Conservation (phyloP, 1,140 invertebrate species). For the Cyrtorhinus lividipennis region DNA sequence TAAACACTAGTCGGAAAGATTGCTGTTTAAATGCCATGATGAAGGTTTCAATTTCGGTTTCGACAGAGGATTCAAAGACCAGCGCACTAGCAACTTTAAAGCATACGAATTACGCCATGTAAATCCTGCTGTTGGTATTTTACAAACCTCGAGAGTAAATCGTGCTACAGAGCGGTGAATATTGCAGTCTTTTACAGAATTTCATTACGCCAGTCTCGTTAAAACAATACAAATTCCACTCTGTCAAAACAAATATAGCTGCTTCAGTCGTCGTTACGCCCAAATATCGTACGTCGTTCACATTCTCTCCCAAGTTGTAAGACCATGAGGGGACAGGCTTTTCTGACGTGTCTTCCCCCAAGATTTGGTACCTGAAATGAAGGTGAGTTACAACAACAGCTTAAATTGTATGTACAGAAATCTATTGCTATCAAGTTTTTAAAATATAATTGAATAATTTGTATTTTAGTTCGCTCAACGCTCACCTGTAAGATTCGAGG, state of each 20-base stretch:
- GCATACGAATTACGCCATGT: no score
- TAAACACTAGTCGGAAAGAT: no score
- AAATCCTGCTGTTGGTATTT: no score
- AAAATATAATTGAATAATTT: background rate
- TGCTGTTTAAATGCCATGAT: no score
- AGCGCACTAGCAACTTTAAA: no score
- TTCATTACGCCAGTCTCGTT: conserved; percentile 56
- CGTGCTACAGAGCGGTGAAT: conserved; percentile 53
- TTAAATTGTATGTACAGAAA: background rate
- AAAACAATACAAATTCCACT: conserved; percentile 58
- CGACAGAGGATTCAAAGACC: no score
- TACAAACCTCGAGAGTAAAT: conserved; percentile 53
- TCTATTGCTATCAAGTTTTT: background rate
- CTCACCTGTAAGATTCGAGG: conserved; percentile 66
- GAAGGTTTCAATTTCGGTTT: no score
- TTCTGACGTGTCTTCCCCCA: conserved; percentile 36
- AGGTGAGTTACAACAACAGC: background rate
- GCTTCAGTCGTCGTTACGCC: conserved; percentile 35
- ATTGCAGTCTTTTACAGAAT: conserved; percentile 69
- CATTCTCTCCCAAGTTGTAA: conserved; percentile 61
- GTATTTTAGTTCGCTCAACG: background rate
- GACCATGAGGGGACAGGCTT: conserved; percentile 53
- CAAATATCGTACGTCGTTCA: conserved; percentile 46
- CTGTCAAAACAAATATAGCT: conserved; percentile 53
- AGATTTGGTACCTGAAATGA: conserved; percentile 45